phyloP scores from a whole-genome alignment of 2,113 vertebrate genomes.

The Trematocara unimaculatum region DNA sequence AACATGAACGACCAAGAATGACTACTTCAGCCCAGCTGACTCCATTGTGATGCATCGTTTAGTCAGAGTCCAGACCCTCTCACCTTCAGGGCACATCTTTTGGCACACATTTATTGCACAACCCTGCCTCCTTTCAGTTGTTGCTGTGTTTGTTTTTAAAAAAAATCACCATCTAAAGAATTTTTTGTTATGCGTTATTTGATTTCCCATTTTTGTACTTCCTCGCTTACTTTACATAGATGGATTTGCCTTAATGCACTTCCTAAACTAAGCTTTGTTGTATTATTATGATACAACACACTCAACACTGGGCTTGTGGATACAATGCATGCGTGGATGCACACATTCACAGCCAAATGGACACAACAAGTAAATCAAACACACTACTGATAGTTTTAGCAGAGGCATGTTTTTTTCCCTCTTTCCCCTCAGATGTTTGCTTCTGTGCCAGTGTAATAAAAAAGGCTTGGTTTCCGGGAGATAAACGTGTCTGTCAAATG shows the following conservation, averaged over 20 bases:
- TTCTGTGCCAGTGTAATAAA: background rate
- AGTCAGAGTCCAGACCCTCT: conserved; percentile 8
- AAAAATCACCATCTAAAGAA: background rate
- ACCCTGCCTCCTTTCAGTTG: background rate
- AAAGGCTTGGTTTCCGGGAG: background rate
- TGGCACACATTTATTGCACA: background rate
- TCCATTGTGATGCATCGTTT: background rate
- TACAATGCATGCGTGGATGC: background rate
- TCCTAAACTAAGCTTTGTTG: background rate
- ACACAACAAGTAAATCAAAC: background rate
- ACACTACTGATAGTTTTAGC: background rate
- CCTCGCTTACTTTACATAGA: background rate
- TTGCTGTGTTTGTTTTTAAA: background rate
- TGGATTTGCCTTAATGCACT: background rate
- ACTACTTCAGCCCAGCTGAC: background rate
- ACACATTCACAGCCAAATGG: background rate
- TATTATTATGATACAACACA: conserved; percentile 22
- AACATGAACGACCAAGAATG: background rate
- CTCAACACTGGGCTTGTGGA: conserved; percentile 46
- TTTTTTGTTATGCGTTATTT: background rate
- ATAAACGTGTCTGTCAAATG: background rate
- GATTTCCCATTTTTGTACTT: background rate
- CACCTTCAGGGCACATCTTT: background rate
- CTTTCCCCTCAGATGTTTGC: background rate
- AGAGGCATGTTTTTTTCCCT: background rate